Base-by-base conservation (phyloP, 2,113 vertebrate genomes). In the Xyliphius kryptos region DNA sequence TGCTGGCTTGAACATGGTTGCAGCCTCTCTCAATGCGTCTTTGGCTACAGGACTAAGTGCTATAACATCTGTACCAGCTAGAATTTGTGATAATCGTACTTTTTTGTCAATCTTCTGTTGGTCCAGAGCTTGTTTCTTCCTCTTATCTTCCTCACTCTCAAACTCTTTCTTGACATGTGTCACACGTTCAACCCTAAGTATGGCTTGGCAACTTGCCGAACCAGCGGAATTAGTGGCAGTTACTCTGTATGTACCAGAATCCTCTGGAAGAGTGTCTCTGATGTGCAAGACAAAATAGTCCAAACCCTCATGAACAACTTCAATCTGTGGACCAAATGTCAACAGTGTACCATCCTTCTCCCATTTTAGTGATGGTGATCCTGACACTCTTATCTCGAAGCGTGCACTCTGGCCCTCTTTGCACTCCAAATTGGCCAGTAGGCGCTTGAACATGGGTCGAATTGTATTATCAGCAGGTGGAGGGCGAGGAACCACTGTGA, bases 361-460 rank as follows among this genome's bases (percentile, higher is more conserved):
- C 95, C 96, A 99, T 76, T 90, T 93, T 60, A 98, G 44, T 0
- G 77, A 77, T 48, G 96, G 96, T 67, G 87, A 88, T 17, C 94
- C 96, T 51, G 93, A 96, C 14, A 98, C 93, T 71, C 96, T 88
- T 47, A 98, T 95, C 80, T 99, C 96, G 88, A 97, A 99, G 73
- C 93, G 91, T 59, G 89, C 77, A 11, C 83, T 91, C 63, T 97
- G 94, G 61, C 96, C 92, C 85, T 99, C 96, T 63, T 82, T 90
- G 74, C 95, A 98, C 73, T 97, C 95, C 12, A 91, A 81, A 20
- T 99, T 99, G 73, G 95, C 94, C 43, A 97, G 85, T 21, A 99
- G 79, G n/a, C 96, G 91, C 83, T 99, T 99, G 79, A 99, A 99
- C 96, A 99, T 98, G 55, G 96, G 96, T 74, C 96, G 91, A 66